Evolutionary conservation across 2,888 invertebrate genomes (phyloP).

Genomic region (Psococerastis gibbosa): DNA sequence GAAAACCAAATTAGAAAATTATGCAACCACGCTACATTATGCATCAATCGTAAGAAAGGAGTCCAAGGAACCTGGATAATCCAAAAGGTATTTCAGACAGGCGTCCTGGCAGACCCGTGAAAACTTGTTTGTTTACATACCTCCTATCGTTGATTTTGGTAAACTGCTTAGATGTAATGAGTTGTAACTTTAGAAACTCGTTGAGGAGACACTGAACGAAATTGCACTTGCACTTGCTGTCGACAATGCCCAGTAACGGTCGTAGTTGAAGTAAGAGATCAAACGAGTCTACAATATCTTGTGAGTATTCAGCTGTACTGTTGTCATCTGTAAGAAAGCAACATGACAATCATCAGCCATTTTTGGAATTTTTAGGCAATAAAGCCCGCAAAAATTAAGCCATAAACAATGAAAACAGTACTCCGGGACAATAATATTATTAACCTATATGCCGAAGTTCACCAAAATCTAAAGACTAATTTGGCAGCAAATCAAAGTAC

Average conservation of each 20-base stretch:
- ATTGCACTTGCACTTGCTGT: slow-evolving; percentile 75
- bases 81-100: no score
- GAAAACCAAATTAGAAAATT: not conserved
- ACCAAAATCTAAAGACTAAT: no score
- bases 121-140: no score
- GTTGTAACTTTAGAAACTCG: slow-evolving; percentile 58
- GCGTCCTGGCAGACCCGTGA: no score
- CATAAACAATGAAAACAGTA: no score
- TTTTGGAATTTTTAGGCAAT: no score
- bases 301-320: slow-evolving; percentile 40
- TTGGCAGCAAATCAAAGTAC: no score
- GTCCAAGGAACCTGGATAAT: no score
- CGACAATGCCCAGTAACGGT: slow-evolving; percentile 72
- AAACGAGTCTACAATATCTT: slow-evolving; percentile 64
- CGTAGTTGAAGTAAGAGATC: slow-evolving; percentile 69
- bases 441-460: no score
- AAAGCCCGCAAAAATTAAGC: slow-evolving; percentile 13
- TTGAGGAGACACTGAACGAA: slow-evolving; percentile 66
- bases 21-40: not conserved
- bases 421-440: no score
- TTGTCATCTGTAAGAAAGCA: slow-evolving; percentile 4
- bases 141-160: slow-evolving; percentile 44
- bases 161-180: slow-evolving; percentile 60
- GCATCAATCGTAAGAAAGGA: no score
- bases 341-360: no score